Percentiles rank a stretch among this genome's conserved stretches.
phyloP scores from a whole-genome alignment of 2,888 invertebrate genomes.

The Chrysotoxum bicinctum region DNA sequence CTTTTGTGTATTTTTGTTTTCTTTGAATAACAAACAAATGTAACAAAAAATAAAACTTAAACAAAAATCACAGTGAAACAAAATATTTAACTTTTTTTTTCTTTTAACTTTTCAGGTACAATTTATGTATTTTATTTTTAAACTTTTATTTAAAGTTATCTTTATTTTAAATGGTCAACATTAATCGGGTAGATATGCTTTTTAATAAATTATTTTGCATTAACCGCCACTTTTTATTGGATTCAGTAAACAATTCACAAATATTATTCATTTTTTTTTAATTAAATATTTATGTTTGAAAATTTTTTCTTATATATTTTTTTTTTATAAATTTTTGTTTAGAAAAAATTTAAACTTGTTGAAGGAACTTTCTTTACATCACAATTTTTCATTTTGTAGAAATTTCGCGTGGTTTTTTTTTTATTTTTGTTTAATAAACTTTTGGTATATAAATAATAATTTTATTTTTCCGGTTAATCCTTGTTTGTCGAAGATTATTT shows the following conservation, averaged over 20 bases:
- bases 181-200: constrained; percentile 5
- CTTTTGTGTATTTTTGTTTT: constrained; percentile 23
- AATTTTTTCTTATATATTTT: constrained; percentile 48
- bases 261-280: constrained; percentile 73
- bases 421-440: constrained; percentile 39
- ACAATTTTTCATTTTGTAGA: constrained; percentile 70
- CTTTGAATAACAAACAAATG: not conserved
- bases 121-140: constrained; percentile 7
- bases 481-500: constrained; percentile 70
- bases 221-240: constrained; percentile 61
- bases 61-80: constrained; percentile 69
- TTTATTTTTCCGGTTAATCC: constrained; percentile 69
- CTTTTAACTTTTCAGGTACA: constrained; percentile 68
- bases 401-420: constrained; percentile 59
- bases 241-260: constrained; percentile 65
- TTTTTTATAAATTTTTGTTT: constrained; percentile 55
- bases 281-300: constrained; percentile 30
- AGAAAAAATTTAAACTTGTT: constrained; percentile 75
- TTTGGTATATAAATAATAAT: constrained; percentile 34
- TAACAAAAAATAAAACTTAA: constrained; percentile 56
- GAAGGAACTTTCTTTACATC: constrained; percentile 73
- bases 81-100: constrained; percentile 44
- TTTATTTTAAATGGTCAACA: constrained; percentile 30
- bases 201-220: constrained; percentile 49
- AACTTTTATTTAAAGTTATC: constrained; percentile 25